phyloP scores from a whole-genome alignment of 1,140 invertebrate genomes.

The Euura lappo region DNA sequence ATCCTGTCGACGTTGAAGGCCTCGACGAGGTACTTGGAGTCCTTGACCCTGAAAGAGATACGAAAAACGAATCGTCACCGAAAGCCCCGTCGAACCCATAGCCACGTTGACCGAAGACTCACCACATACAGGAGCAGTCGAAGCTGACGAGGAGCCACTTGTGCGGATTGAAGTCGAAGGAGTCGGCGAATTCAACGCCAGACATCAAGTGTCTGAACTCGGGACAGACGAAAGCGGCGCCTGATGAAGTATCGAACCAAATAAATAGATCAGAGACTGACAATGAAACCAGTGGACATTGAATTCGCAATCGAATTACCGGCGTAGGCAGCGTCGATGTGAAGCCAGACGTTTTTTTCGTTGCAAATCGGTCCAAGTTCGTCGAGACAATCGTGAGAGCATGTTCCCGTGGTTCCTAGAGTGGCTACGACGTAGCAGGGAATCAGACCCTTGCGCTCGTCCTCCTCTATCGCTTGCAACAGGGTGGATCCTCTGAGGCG shows the following conservation, averaged over 20 bases:
- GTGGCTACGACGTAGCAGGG: conserved; percentile 85
- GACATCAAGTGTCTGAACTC: conserved; percentile 83
- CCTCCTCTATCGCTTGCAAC: conserved; percentile 75
- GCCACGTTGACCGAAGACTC: conserved; percentile 16
- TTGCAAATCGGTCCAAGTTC: conserved; percentile 84
- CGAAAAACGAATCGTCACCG: neutral
- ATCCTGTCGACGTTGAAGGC: conserved; percentile 93
- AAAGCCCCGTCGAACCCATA: neutral
- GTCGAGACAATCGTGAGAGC: conserved; percentile 87
- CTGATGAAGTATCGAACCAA: conserved; percentile 47
- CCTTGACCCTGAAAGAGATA: conserved; percentile 71
- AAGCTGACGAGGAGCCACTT: conserved; percentile 94
- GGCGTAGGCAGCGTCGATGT: conserved; percentile 90
- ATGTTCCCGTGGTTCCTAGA: conserved; percentile 91
- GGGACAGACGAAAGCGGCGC: conserved; percentile 86
- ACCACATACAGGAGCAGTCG: conserved; percentile 89
- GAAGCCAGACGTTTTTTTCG: conserved; percentile 80
- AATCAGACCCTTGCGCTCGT: conserved; percentile 73
- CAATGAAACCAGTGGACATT: conserved; percentile 40
- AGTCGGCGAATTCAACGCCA: conserved; percentile 83
- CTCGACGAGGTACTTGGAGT: conserved; percentile 78
- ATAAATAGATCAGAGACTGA: neutral
- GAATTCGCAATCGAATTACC: conserved; percentile 46
- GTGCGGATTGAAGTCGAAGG: conserved; percentile 90
- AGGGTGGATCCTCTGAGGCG: conserved; percentile 78